phyloP scores from a whole-genome alignment of 2,113 vertebrate species.

The Nettapus auritus region DNA sequence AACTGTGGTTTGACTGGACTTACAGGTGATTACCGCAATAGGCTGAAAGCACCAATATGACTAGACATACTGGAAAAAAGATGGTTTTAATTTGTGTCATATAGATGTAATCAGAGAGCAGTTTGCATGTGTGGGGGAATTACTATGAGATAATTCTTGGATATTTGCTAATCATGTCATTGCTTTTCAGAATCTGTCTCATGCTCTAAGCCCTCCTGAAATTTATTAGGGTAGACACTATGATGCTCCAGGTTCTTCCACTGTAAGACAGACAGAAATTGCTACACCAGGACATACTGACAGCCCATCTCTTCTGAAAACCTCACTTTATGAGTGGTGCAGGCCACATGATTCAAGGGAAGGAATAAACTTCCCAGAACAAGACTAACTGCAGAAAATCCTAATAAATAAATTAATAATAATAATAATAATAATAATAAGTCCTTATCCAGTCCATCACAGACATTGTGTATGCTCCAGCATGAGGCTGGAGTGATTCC shows the following conservation, averaged over 20 bases:
- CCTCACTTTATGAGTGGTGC: background rate
- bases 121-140: conserved; percentile 2
- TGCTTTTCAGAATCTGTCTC: conserved; percentile 11
- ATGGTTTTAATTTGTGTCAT: conserved; percentile 18
- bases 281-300: background rate
- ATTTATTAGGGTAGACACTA: conserved; percentile 31
- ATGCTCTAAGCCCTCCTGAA: background rate
- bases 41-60: background rate
- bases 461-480: background rate
- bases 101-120: conserved; percentile 31
- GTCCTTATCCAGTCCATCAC: background rate
- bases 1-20: background rate
- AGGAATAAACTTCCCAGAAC: background rate
- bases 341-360: background rate
- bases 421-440: too few relatives aligned
- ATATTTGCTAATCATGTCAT: conserved; percentile 36
- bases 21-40: background rate
- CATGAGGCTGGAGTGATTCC: background rate
- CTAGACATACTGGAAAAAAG: conserved; percentile 11
- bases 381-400: background rate
- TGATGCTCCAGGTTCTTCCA: background rate
- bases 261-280: background rate
- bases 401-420: too few relatives aligned
- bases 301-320: background rate
- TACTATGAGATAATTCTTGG: conserved; percentile 51